Evolutionary conservation across 2,797 vertebrate species (phyloP), one percentile per base, ranked within the genome.

Genomic region (Antennarius maculatus): DNA sequence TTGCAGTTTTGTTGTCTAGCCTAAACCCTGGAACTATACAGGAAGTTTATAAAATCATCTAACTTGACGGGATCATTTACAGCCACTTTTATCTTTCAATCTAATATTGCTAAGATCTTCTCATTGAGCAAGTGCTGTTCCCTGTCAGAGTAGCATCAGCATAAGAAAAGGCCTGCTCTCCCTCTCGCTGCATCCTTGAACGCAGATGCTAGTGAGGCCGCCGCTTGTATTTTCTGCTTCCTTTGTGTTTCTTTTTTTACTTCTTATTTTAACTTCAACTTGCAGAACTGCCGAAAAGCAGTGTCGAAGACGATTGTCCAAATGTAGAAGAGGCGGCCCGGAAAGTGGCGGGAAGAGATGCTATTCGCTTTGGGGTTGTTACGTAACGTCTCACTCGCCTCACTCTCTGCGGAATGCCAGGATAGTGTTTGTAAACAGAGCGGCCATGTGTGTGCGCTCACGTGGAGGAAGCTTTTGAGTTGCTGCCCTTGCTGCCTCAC

Each of bases 401-500:
- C 79, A 71, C 80, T 81, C 84, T 28, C 78, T 60, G 86, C 60
- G 68, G 92, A 94, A 93, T 93, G 92, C 90, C 93, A 92, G 92
- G 93, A 92, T 91, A 83, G 88, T 93, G 94, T 96, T 95, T 95
- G 93, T 95, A 95, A 96, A 96, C 95, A 95, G 70, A 93, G 89
- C 78, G 89, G 89, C 93, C 95, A 95, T 85, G 93, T 95, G 95
- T 84, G 56, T 70, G 29, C 34, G 66, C 86, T 88, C 94, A 94
- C 92, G 77, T 93, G 93, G 82, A 89, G 91, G 84, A 39, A 74
- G 86, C 73, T 81, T 91, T 90, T 85, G 75, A 86, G 86, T 87
- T 83, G 76, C 49, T 82, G 88, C 89, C 90, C 91, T 87, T 61
- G 73, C 86, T 86, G 73, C 84, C 87, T 86, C 64, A 86, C 76